Conservation (phyloP, 2,797 vertebrate species). For the Basileuterus tristriatus region DNA sequence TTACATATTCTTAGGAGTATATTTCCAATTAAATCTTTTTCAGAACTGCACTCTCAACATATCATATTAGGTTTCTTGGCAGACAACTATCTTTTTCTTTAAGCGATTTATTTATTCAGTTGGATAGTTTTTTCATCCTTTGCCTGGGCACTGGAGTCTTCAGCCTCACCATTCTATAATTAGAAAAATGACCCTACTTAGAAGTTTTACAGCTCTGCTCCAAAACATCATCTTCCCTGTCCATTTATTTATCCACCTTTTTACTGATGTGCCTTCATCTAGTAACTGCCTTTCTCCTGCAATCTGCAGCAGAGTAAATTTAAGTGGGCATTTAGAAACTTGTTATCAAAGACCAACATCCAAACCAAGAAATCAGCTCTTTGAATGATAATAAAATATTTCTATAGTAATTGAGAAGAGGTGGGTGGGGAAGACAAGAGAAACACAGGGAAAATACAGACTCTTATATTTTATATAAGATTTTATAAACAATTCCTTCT, state of each 20-base stretch:
- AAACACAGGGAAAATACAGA: neutral
- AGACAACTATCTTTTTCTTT: slow-evolving; percentile 72
- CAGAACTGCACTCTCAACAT: slow-evolving; percentile 68
- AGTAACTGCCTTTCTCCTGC: neutral
- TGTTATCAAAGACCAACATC: neutral
- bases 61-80: slow-evolving; percentile 79
- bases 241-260: slow-evolving; percentile 56
- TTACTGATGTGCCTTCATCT: slow-evolving; percentile 13
- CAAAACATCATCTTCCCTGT: slow-evolving; percentile 7
- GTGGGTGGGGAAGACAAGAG: neutral
- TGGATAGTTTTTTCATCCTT: slow-evolving; percentile 72
- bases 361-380: neutral
- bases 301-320: neutral
- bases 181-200: slow-evolving; percentile 63
- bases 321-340: neutral
- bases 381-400: neutral
- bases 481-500: neutral
- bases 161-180: slow-evolving; percentile 63
- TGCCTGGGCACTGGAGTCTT: slow-evolving; percentile 65
- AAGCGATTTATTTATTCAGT: slow-evolving; percentile 79
- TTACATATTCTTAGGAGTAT: slow-evolving; percentile 78
- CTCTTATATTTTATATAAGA: neutral
- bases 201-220: slow-evolving; percentile 41
- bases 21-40: slow-evolving; percentile 80
- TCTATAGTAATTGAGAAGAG: neutral